Base-by-base conservation (phyloP, 2,113 vertebrate species). In the Toxostoma redivivum region DNA sequence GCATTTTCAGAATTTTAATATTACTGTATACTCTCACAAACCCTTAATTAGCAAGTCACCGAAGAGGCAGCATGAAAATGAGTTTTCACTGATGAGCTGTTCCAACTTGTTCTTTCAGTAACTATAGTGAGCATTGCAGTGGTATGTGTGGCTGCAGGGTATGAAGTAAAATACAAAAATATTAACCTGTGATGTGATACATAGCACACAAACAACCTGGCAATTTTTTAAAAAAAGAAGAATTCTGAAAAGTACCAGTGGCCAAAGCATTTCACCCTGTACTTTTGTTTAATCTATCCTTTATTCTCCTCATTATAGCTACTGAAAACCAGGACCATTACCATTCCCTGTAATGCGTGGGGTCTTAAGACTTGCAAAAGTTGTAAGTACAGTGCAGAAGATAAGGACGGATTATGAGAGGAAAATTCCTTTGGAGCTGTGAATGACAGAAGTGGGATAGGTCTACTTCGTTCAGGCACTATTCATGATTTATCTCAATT, bases 141-240 rank as follows among this genome's bases (percentile, higher is more conserved):
- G 97, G 97, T 98, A 98, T 98, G 96, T 83, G 73, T 53, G 45
- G 90, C 97, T 95, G 42, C 82, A 81, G 94, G 98, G 95, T 93
- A 71, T 76, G 67, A 86, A 94, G 76, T 94, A 57, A 84, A 91
- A 92, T 67, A 53, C 69, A 64, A 61, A 90, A 74, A n/a, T 91
- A 90, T 70, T 95, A 96, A 81, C 64, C 77, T 80, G 42, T 69
- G 48, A 35, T 90, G 78, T 94, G 88, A 60, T 80, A 61, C 3
- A 48, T 33, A 48, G 40, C 80, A 9, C 51, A 77, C 31, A 91
- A 53, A 65, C 28, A 54, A 35, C 4, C 12, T 35, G 21, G 5
- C 57, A 60, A 10, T 17, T 37, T 54, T 12, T 21, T 17, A 5
- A 3, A 57, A 60, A 54, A 81, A 66, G 2, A 74, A 91, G 65